Conservation (phyloP, 2,113 vertebrate genomes). For the Protobothrops mucrosquamatus region DNA sequence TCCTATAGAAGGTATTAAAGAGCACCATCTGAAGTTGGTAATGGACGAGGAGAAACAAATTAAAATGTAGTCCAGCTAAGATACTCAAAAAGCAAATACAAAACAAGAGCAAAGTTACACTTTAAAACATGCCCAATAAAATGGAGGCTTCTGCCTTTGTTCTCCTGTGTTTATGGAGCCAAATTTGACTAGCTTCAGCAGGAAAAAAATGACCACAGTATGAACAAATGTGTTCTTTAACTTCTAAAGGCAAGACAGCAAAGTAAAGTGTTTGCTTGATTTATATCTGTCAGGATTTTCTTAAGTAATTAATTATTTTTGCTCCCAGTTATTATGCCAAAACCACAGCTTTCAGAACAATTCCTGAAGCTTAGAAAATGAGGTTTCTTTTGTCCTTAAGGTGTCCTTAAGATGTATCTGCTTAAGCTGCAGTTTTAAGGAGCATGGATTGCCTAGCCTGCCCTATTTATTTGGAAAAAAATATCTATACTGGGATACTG, state of each 20-base stretch:
- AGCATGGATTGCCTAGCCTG: not conserved
- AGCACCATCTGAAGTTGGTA: not conserved
- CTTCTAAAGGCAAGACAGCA: not conserved
- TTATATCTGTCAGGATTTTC: not conserved
- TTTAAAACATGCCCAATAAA: not conserved
- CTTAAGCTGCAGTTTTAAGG: rapidly evolving
- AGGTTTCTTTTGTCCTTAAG: rapidly evolving
- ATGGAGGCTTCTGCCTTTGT: not conserved
- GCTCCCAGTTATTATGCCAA: rapidly evolving
- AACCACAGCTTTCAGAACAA: not conserved
- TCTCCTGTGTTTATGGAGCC: too few species aligned
- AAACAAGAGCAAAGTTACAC: not conserved
- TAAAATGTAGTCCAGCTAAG: not conserved
- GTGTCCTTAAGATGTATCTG: not conserved
- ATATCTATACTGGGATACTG: not conserved
- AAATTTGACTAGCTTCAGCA: not conserved
- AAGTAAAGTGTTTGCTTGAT: rapidly evolving
- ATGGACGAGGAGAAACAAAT: not conserved
- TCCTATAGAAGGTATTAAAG: not conserved
- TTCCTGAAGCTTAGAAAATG: not conserved
- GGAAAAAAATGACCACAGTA: too few species aligned
- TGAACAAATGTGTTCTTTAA: rapidly evolving
- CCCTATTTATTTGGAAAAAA: not conserved
- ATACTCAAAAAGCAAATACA: not conserved
- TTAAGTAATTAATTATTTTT: rapidly evolving